Conservation (phyloP, 2,888 invertebrate species). For the Andrena haemorrhoa region DNA sequence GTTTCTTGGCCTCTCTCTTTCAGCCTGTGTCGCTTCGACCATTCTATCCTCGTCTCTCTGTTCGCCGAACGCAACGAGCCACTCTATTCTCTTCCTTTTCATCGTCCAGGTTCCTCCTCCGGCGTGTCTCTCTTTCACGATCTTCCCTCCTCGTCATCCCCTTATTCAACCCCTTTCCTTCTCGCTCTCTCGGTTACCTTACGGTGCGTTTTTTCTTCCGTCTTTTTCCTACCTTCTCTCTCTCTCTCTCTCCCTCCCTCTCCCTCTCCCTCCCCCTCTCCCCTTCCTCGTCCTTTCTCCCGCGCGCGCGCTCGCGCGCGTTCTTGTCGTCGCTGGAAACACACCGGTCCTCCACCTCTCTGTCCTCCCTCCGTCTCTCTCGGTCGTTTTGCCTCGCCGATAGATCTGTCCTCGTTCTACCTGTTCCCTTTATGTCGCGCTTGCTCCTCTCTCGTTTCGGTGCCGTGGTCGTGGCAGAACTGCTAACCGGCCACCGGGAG, state of each 20-base stretch:
- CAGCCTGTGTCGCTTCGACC: constrained; percentile 33
- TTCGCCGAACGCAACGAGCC: constrained; percentile 16
- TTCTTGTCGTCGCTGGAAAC: constrained; percentile 45
- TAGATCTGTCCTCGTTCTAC: constrained; percentile 21
- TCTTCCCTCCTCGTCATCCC: neutral
- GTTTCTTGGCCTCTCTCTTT: constrained; percentile 61
- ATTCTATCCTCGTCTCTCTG: constrained; percentile 49
- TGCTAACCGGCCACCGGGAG: constrained; percentile 61
- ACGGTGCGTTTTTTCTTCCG: no score
- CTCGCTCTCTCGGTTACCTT: no score
- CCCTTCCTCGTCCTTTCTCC: constrained; percentile 10
- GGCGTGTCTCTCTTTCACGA: constrained; percentile 13
- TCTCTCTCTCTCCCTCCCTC: constrained; percentile 10
- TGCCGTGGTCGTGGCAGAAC: constrained; percentile 43
- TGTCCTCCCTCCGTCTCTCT: constrained; percentile 50
- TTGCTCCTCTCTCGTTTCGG: constrained; percentile 51
- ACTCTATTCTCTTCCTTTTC: constrained; percentile 67
- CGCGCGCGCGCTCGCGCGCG: constrained; percentile 36
- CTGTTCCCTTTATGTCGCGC: constrained; percentile 7
- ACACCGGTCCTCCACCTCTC: constrained; percentile 45
- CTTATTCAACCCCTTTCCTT: no score
- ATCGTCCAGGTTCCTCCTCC: constrained; percentile 56
- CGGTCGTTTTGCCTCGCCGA: constrained; percentile 23
- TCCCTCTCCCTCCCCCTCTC: constrained; percentile 10
- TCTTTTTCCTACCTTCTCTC: constrained; percentile 1